These are phyloP conservation scores for Centropyge bicolor DNA, from an alignment of 2,797 vertebrate species.

Conservation along the genomic window DNA sequence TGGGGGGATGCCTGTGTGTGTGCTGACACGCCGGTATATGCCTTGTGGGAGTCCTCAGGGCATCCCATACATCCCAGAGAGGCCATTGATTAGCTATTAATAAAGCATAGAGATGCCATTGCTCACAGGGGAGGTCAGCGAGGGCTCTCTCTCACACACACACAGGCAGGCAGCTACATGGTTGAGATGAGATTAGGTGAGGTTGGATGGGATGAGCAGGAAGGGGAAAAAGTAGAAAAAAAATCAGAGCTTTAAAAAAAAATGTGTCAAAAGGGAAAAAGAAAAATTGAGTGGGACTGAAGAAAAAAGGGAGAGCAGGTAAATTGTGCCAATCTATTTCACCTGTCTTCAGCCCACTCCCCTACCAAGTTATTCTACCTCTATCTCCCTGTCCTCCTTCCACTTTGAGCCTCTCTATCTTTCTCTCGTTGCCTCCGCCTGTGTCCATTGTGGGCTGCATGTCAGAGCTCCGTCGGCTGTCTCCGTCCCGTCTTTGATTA, in stretches of 20 bases:
- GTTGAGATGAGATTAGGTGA: slow-evolving; percentile 37
- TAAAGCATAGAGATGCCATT: slow-evolving; percentile 81
- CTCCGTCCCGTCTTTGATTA: slow-evolving; percentile 62
- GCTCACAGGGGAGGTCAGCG: slow-evolving; percentile 76
- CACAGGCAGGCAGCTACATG: slow-evolving; percentile 5
- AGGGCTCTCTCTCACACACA: slow-evolving; percentile 45
- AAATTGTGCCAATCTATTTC: slow-evolving; percentile 52
- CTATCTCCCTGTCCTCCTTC: slow-evolving; percentile 31
- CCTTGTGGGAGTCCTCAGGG: slow-evolving; percentile 77
- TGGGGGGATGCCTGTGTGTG: slow-evolving; percentile 46
- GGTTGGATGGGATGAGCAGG: slow-evolving; percentile 8
- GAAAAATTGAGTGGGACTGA: slow-evolving; percentile 25
- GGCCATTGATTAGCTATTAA: slow-evolving; percentile 88
- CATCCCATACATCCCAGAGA: slow-evolving; percentile 80
- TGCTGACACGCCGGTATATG: slow-evolving; percentile 70
- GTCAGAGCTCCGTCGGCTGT: slow-evolving; percentile 55
- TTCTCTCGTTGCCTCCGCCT: slow-evolving; percentile 25
- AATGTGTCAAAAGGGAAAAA: slow-evolving; percentile 9
- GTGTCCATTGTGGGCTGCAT: slow-evolving; percentile 47
- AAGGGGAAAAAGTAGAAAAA: background rate
- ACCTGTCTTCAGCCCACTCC: slow-evolving; percentile 38
- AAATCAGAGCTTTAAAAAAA: slow-evolving; percentile 7
- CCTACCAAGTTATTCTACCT: slow-evolving; percentile 30
- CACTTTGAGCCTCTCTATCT: slow-evolving; percentile 51
- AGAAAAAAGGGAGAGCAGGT: slow-evolving; percentile 9